Base-by-base conservation (phyloP, 2,113 vertebrate genomes). In the Oreochromis spilurus region DNA sequence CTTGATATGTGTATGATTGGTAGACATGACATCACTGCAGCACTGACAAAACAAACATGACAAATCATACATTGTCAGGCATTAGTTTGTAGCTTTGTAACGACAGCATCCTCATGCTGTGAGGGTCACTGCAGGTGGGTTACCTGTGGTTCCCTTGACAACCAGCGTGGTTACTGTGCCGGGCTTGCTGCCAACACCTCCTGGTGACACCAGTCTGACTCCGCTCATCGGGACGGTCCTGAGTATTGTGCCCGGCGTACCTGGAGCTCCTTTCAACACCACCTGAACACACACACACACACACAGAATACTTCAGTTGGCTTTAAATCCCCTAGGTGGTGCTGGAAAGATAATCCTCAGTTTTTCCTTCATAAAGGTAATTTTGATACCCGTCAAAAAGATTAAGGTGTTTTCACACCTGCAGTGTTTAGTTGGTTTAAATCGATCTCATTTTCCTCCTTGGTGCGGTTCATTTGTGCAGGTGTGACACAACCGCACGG, bases 141-240 rank as follows among this genome's bases (percentile, higher is more conserved):
- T 65, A 98, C 97, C 97, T 93, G 97, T 97, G 82, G 96, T 97
- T 24, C 96, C 96, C 91, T 98, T 98, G 88, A 98, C 97, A 36
- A 98, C 97, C 87, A 98, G 90, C 0, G 97, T 98, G 80, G 97
- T 97, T 83, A 97, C 96, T 0, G 96, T 75, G 14, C 70, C 96
- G 3, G 97, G 97, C 24, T 98, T 98, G 77, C 97, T 95, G 95
- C 95, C 3, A 94, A 96, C 34, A 95, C 96, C 96, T 54, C 97
- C 97, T 0, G 97, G 97, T 2, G 96, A 97, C 60, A 98, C 94
- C 6, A 98, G 95, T 53, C 97, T 94, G 38, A 98, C 95, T 0
- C 97, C 97, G 0, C 97, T 94, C 97, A 97, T 97, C 4, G 97
- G 97, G 50, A 98, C 91, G 0, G 97, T 98, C 48, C 97, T 94